These are phyloP conservation scores for Drosophila watanabei DNA, from an alignment of 1,140 invertebrate species.

Conservation along the genomic window DNA sequence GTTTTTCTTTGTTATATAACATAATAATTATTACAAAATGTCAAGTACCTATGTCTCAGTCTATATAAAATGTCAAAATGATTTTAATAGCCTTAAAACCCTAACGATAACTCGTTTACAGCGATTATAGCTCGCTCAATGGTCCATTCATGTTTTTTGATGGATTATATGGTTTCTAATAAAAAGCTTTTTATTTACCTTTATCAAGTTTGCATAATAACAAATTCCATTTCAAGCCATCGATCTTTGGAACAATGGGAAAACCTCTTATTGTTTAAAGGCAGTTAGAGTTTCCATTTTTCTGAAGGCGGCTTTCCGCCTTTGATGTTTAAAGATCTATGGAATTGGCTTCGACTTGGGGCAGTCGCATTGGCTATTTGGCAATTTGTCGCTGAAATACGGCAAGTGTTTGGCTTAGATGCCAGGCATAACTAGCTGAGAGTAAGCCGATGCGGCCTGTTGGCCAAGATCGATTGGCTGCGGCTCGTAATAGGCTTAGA, in stretches of 20 bases:
- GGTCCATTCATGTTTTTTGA: slow-evolving; percentile 33
- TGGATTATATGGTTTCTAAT: slow-evolving; percentile 38
- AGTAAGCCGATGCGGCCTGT: slow-evolving; percentile 31
- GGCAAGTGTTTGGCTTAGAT: slow-evolving; percentile 48
- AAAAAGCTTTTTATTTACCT: slow-evolving; percentile 17
- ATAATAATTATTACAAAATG: slow-evolving; percentile 6
- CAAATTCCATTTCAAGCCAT: slow-evolving; percentile 18
- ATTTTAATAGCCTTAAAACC: slow-evolving; percentile 2
- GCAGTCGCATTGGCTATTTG: slow-evolving; percentile 63
- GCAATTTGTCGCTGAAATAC: slow-evolving; percentile 76
- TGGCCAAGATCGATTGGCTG: slow-evolving; percentile 48
- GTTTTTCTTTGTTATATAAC: neutral
- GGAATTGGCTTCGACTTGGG: slow-evolving; percentile 34
- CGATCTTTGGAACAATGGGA: slow-evolving; percentile 44
- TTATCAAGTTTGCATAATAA: slow-evolving; percentile 23
- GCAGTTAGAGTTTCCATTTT: slow-evolving; percentile 32
- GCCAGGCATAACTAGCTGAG: slow-evolving; percentile 58
- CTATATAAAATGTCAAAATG: slow-evolving; percentile 24
- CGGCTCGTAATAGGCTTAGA: slow-evolving; percentile 68
- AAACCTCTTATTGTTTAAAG: slow-evolving; percentile 34
- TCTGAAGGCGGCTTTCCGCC: slow-evolving; percentile 17
- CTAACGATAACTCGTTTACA: slow-evolving; percentile 6
- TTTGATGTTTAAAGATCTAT: slow-evolving; percentile 44
- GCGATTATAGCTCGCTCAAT: slow-evolving; percentile 7
- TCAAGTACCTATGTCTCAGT: neutral